A percentile compares a stretch with the other conserved stretches of the same genome.
These are phyloP conservation scores for Plotosus lineatus DNA, from an alignment of 2,113 vertebrate genomes.

Conservation along the genomic window DNA sequence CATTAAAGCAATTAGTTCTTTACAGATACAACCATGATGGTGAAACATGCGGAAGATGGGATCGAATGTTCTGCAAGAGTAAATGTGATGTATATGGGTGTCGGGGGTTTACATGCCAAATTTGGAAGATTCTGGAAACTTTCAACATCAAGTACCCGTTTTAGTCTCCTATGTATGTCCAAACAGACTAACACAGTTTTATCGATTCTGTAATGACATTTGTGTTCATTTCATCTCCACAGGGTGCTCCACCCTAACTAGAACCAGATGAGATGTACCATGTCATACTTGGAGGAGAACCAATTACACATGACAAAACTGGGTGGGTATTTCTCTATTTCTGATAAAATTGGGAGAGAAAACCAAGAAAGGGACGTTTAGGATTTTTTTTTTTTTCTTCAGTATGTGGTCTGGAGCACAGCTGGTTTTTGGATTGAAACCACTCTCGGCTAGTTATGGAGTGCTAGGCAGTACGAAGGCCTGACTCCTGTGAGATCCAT, in stretches of 20 bases:
- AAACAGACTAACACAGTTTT: slow-evolving; percentile 67
- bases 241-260: slow-evolving; percentile 79
- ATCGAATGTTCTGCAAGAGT: slow-evolving; percentile 34
- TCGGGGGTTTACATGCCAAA: slow-evolving; percentile 2
- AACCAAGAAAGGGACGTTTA: slow-evolving; percentile 72
- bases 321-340: slow-evolving; percentile 78
- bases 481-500: slow-evolving; percentile 62
- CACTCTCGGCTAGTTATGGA: slow-evolving; percentile 67
- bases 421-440: slow-evolving; percentile 77
- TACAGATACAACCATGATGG: slow-evolving; percentile 50
- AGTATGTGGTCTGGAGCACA: slow-evolving; percentile 74
- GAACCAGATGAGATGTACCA: slow-evolving; percentile 80
- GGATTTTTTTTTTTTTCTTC: slow-evolving; percentile 51
- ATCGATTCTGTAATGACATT: slow-evolving; percentile 75
- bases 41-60: slow-evolving; percentile 58
- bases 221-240: slow-evolving; percentile 72
- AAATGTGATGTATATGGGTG: slow-evolving; percentile 32
- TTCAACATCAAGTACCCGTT: slow-evolving; percentile 6
- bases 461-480: slow-evolving; percentile 67
- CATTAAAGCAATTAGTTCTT: slow-evolving; percentile 47
- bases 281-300: slow-evolving; percentile 80
- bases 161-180: slow-evolving; percentile 54
- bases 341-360: slow-evolving; percentile 75
- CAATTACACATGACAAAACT: slow-evolving; percentile 81
- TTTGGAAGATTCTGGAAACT: background rate